A percentile compares a stretch with the other conserved stretches of the same genome.
phyloP scores from a whole-genome alignment of 1,140 invertebrate species.

The Vollenhovia emeryi region DNA sequence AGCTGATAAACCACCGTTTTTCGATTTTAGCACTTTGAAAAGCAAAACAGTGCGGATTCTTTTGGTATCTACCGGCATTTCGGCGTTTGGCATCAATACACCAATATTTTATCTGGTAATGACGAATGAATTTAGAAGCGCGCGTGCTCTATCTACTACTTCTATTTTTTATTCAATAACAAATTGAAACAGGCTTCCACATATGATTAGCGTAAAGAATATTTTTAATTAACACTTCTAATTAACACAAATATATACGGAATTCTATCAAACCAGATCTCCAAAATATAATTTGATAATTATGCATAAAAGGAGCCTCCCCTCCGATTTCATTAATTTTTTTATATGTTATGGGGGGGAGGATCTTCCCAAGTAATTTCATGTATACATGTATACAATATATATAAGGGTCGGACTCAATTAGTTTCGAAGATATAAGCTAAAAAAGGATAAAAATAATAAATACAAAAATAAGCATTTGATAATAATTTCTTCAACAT shows the following conservation, averaged over 20 bases:
- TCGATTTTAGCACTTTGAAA: conserved; percentile 93
- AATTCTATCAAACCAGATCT: background rate
- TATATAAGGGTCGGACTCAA: too few species aligned
- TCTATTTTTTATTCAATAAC: background rate
- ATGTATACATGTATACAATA: too few species aligned
- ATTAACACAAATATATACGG: background rate
- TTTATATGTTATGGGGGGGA: too few species aligned
- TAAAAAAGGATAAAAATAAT: too few species aligned
- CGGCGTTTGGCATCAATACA: conserved; percentile 93
- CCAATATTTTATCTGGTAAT: conserved; percentile 94
- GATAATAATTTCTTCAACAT: too few species aligned
- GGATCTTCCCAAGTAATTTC: too few species aligned
- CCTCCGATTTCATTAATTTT: too few species aligned
- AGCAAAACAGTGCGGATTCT: conserved; percentile 94
- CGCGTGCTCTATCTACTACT: background rate
- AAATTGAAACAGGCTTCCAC: background rate
- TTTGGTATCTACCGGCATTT: conserved; percentile 91
- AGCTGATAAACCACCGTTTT: conserved; percentile 92
- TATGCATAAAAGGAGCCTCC: too few species aligned
- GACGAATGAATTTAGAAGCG: background rate
- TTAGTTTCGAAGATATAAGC: too few species aligned
- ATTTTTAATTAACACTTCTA: background rate
- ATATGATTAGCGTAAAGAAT: background rate
- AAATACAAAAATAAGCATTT: too few species aligned
- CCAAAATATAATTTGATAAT: too few species aligned